These are phyloP conservation scores for Oceanodroma leucorhoa DNA, from an alignment of 2,797 vertebrate species.

Conservation along the genomic window DNA sequence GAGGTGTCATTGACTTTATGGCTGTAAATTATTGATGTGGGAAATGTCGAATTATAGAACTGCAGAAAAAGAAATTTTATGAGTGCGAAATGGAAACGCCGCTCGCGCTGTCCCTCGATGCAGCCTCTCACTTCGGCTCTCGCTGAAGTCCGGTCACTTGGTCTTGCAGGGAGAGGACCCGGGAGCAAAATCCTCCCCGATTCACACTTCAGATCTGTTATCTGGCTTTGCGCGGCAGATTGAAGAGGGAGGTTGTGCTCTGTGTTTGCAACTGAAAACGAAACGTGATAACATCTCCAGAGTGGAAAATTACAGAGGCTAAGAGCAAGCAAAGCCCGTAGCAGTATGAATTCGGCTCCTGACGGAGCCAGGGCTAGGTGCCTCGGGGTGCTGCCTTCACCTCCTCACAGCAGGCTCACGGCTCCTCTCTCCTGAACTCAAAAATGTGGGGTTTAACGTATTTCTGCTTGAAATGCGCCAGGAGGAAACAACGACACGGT, in stretches of 20 bases:
- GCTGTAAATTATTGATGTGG: background rate
- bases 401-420: background rate
- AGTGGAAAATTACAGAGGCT: conserved; percentile 59
- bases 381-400: background rate
- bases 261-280: conserved; percentile 40
- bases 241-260: conserved; percentile 1
- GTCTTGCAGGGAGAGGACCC: background rate
- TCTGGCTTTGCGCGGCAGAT: background rate
- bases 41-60: background rate
- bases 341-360: background rate
- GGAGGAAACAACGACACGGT: accelerated
- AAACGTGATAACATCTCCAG: conserved; percentile 29
- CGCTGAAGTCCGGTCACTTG: background rate
- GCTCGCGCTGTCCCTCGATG: background rate
- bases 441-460: background rate
- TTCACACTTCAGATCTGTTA: background rate
- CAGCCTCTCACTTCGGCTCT: background rate
- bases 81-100: background rate
- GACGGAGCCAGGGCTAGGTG: background rate
- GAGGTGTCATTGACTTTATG: background rate
- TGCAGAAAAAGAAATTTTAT: background rate
- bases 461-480: background rate
- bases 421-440: background rate
- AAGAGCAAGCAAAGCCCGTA: background rate
- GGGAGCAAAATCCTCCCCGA: background rate